These are phyloP conservation scores for Corticium candelabrum DNA, from an alignment of 37 sponge, comb jelly and placozoan genomes.

Conservation along the genomic window DNA sequence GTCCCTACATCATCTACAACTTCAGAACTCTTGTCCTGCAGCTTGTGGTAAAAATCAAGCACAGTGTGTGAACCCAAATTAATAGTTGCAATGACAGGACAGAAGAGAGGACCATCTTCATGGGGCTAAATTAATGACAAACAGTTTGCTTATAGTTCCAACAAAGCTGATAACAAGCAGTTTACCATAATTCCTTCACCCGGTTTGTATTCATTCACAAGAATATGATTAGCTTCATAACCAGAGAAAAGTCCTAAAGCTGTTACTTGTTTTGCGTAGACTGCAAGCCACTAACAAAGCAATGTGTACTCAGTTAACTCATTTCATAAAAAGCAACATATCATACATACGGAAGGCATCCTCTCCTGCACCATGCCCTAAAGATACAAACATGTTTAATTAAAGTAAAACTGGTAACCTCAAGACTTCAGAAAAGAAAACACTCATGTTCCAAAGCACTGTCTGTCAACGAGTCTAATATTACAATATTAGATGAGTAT, in stretches of 20 bases:
- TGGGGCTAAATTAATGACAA: constrained; percentile 62
- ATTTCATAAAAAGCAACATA: no score
- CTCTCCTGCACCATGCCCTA: constrained; percentile 46
- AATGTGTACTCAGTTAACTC: no score
- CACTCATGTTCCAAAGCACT: not conserved
- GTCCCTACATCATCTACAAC: not conserved
- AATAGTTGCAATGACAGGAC: constrained; percentile 76
- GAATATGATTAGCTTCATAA: constrained; percentile 77
- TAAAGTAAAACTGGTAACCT: not conserved
- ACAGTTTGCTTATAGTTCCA: not conserved
- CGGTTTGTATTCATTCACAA: constrained; percentile 92
- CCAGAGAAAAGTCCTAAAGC: constrained; percentile 48
- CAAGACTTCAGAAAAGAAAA: no score
- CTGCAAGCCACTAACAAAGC: constrained; percentile 62
- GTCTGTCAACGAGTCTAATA: no score
- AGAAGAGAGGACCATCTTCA: constrained; percentile 91
- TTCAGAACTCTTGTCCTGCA: not conserved
- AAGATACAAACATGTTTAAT: constrained; percentile 18
- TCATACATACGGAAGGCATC: constrained; percentile 19
- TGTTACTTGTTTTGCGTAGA: constrained; percentile 18
- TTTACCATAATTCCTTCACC: constrained; percentile 95
- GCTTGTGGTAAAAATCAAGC: constrained; percentile 63
- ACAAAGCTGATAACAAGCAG: not conserved
- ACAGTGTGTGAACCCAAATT: constrained; percentile 80
- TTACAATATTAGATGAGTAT: no score